Conservation (phyloP, 2,113 vertebrate species). For the Mobula birostris region DNA sequence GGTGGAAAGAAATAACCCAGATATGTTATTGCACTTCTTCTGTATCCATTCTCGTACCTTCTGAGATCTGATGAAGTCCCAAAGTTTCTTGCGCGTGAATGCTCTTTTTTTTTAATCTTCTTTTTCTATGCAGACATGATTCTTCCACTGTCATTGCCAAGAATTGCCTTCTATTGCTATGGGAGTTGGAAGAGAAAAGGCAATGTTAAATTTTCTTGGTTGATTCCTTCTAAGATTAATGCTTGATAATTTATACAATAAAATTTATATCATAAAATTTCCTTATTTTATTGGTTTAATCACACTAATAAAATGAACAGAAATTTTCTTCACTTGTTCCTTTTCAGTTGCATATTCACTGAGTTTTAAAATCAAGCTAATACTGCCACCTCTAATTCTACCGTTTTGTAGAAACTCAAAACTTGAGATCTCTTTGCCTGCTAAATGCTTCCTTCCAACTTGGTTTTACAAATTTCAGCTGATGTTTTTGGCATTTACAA, state of each 20-base stretch:
- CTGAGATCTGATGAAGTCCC: background rate
- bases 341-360: background rate
- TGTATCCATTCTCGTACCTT: background rate
- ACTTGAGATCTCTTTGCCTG: background rate
- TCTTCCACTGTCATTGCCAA: background rate
- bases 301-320: background rate
- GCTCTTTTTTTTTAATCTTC: background rate
- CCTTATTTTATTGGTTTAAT: background rate
- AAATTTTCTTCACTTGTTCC: background rate
- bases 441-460: background rate
- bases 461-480: background rate
- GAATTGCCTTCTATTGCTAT: background rate
- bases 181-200: background rate
- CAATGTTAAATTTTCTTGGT: background rate
- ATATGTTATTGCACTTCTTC: background rate
- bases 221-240: background rate
- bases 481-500: background rate
- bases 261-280: too few species aligned
- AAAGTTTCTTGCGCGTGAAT: background rate
- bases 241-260: too few species aligned
- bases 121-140: background rate
- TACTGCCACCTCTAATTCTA: background rate
- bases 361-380: background rate
- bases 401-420: background rate
- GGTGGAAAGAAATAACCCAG: background rate